These are phyloP conservation scores for Dasyornis broadbenti DNA, from an alignment of 2,113 vertebrate genomes.

Conservation along the genomic window DNA sequence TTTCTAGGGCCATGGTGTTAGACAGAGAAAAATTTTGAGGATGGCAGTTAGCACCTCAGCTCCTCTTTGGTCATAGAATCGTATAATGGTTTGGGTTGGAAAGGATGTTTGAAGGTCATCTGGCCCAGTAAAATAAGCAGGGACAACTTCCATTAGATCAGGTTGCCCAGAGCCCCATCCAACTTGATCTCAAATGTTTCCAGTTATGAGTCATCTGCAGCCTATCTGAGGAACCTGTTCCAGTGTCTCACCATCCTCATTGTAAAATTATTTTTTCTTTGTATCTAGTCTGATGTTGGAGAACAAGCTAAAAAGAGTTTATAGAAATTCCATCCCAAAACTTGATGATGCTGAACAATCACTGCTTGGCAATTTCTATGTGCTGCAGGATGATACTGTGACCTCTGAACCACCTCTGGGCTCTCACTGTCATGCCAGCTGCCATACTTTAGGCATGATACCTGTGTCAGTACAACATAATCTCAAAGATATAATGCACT, in stretches of 20 bases:
- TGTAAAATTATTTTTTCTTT: background rate
- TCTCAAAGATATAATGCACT: background rate
- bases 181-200: background rate
- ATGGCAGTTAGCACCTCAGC: background rate
- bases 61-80: background rate
- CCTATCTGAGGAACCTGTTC: background rate
- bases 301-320: background rate
- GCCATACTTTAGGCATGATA: background rate
- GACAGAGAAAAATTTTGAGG: background rate
- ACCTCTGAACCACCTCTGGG: background rate
- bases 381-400: background rate
- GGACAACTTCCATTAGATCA: background rate
- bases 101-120: background rate
- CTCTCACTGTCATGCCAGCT: background rate
- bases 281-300: background rate
- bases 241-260: background rate
- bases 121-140: background rate
- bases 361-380: background rate
- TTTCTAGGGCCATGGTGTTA: background rate
- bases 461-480: background rate
- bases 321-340: background rate
- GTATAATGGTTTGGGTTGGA: background rate
- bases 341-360: background rate
- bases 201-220: background rate
- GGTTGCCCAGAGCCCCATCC: background rate